A percentile compares a stretch with the other conserved stretches of the same genome.
phyloP scores from a whole-genome alignment of 2,797 vertebrate species.

The Tamandua tetradactyla region DNA sequence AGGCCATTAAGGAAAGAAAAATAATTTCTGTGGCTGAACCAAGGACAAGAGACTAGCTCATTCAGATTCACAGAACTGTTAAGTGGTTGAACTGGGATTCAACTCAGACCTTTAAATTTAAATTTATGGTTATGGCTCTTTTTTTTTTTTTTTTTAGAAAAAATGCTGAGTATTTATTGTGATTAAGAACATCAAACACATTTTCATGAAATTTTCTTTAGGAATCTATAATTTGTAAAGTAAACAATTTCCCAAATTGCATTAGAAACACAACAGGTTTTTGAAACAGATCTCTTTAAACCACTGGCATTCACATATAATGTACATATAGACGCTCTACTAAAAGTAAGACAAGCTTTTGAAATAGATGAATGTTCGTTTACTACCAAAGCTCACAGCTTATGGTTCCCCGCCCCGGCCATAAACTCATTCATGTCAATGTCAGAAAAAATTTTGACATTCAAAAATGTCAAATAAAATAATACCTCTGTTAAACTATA shows the following conservation, averaged over 20 bases:
- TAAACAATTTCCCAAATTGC: conserved; percentile 67
- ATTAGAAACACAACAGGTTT: conserved; percentile 60
- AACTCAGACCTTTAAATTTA: background rate
- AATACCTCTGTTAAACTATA: too few relatives aligned
- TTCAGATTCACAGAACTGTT: background rate
- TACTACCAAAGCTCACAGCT: conserved; percentile 35
- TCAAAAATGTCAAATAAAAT: too few relatives aligned
- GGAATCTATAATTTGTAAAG: conserved; percentile 51
- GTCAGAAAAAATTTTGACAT: too few relatives aligned
- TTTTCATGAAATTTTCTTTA: conserved; percentile 41
- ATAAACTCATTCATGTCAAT: too few relatives aligned
- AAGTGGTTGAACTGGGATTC: background rate
- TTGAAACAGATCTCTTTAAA: conserved; percentile 26
- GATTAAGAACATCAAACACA: conserved; percentile 68
- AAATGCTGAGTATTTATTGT: conserved; percentile 70
- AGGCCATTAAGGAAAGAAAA: background rate
- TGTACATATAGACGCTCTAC: background rate
- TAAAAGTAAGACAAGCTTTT: background rate
- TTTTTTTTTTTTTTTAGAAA: too few relatives aligned
- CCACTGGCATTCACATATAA: background rate
- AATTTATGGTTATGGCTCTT: background rate
- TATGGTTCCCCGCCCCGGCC: too few relatives aligned
- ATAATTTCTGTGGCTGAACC: background rate
- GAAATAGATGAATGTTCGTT: background rate
- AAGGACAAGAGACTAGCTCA: background rate